Base-by-base conservation (phyloP, 64 coral and sea anemone genomes). In the Stylophora pistillata region DNA sequence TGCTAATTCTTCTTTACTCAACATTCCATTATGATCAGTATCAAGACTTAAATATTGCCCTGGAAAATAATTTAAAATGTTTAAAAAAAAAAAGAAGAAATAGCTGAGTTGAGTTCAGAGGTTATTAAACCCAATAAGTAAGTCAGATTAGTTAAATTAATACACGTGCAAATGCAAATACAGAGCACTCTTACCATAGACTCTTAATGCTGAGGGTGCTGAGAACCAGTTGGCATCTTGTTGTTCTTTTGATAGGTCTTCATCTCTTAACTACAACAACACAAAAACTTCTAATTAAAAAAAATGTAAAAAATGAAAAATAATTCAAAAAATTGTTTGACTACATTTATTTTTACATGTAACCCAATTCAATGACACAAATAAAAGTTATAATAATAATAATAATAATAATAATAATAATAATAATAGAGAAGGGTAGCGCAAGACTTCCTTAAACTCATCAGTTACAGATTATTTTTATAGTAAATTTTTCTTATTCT, bases 171-270 rank as follows among this genome's bases (percentile, higher is more conserved):
- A 63, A 1, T 15, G 4, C 21, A 4, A 63, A 63, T 63, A 15
- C 21, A 53, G 54, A 12, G 4, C 16, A 27, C 10, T 23, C 64
- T 58, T 83, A 98, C 95, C 96, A 92, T 98, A 98, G 14, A 98
- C 96, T 85, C 96, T 98, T 0, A 98, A 87, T 18, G 96, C 96
- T 37, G 96, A 98, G 23, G 96, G 96, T 0, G 96, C 96, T 74
- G 96, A 98, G 56, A 98, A 98, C 96, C 96, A 98, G 60, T 98
- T 98, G 1, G 96, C 93, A 93, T 98, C 96, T 85, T 99, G 97
- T 30, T 99, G 97, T 60, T 99, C 93, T 79, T 99, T 95, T 30
- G 93, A 99, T 30, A 95, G 85, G 76, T 99, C 93, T 95, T 99
- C 97, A 85, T 99, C 97, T 90, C 97, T 79, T 34, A 99, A 61